These are phyloP conservation scores for Acrobasis consociella DNA, from an alignment of 2,888 invertebrate species.

Conservation along the genomic window DNA sequence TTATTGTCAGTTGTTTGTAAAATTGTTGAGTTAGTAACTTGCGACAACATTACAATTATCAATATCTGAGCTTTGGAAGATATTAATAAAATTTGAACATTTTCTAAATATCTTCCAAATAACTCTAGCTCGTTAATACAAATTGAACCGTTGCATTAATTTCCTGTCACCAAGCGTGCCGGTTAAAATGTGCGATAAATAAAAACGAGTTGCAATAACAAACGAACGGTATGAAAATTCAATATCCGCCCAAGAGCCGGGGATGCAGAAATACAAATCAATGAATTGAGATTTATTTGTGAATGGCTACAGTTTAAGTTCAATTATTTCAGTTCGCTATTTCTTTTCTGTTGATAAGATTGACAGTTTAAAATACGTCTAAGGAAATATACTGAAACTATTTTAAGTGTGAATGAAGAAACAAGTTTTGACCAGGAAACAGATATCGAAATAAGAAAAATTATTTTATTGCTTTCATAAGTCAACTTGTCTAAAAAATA, in stretches of 20 bases:
- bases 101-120: conserved; percentile 29
- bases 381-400: no score
- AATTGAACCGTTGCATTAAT: conserved; percentile 72
- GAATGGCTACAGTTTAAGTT: conserved; percentile 22
- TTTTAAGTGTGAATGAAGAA: no score
- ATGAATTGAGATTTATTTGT: conserved; percentile 60
- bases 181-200: conserved; percentile 64
- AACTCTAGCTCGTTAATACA: conserved; percentile 48
- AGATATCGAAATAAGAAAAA: no score
- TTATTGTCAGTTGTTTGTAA: no score
- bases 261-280: conserved; percentile 59
- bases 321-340: conserved; percentile 5
- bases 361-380: no score
- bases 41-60: no score
- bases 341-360: no score
- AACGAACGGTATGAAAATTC: conserved; percentile 77
- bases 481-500: no score
- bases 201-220: conserved; percentile 66
- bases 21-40: no score
- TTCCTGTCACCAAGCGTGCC: conserved; percentile 69
- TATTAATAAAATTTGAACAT: neutral
- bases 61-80: no score
- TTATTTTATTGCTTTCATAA: no score
- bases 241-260: conserved; percentile 69
- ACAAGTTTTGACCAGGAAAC: no score